These are phyloP conservation scores for Alauda arvensis DNA, from an alignment of 2,797 vertebrate species.

Conservation along the genomic window DNA sequence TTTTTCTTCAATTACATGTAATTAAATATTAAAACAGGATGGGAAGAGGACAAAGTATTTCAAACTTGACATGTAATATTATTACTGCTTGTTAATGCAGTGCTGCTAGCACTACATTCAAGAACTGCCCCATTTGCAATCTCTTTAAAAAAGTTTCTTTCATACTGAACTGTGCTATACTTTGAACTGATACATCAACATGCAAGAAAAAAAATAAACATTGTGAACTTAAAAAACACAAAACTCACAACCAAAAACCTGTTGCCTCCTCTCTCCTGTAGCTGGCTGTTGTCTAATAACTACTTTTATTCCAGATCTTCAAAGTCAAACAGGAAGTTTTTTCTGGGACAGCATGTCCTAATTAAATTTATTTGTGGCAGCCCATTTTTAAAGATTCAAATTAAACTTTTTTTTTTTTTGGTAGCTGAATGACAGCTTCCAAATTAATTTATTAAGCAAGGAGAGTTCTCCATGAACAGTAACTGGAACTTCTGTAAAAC, in stretches of 20 bases:
- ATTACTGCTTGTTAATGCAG: not conserved
- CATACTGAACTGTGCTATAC: not conserved
- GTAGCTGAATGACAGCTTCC: not conserved
- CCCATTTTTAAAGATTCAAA: constrained; percentile 29
- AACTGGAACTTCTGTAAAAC: not conserved
- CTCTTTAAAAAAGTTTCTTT: not conserved
- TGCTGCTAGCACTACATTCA: not conserved
- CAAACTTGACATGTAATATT: not conserved
- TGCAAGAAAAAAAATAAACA: not conserved
- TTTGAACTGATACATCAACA: not conserved
- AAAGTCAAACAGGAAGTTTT: constrained; percentile 44
- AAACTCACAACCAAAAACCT: not conserved
- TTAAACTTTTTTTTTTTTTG: not conserved
- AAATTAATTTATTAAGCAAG: constrained; percentile 5
- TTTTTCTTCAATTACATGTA: not conserved
- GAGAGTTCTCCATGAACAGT: not conserved
- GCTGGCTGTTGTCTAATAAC: not conserved
- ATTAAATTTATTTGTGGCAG: constrained; percentile 28
- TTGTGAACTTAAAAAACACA: not conserved
- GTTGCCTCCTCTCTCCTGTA: not conserved
- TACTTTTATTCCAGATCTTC: constrained; percentile 13
- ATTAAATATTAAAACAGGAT: not conserved
- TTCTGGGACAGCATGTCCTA: constrained; percentile 38
- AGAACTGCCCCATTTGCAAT: not conserved
- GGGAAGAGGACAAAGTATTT: not conserved